Evolutionary conservation across 2,888 invertebrate genomes (phyloP), one percentile per base, ranked within the genome.

Genomic region (Tillus elongatus): DNA sequence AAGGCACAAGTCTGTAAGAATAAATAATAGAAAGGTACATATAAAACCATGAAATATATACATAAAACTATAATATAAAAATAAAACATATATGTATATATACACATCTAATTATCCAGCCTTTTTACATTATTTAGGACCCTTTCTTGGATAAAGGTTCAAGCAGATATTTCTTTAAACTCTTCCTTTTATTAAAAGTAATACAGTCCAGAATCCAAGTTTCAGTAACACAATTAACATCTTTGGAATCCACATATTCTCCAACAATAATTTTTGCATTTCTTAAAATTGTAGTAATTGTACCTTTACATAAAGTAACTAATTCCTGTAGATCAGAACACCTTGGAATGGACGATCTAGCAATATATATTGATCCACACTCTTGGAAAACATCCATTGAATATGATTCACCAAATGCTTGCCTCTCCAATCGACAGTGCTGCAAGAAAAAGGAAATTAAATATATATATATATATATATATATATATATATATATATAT

Each of bases 141-240:
- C n/a, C n/a, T n/a, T n/a, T n/a, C n/a, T n/a, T n/a, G n/a, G n/a
- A n/a, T n/a, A n/a, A n/a, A 29, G 30, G 15, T 16, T 15, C 35
- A 31, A 52, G 35, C 4, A 50, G 36, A 51, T 75, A 75, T 43
- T 67, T 66, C 3, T 61, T 58, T 35, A 69, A 50, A 29, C 64
- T 61, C 50, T 71, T 68, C 33, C 70, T 46, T 48, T 69, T 68
- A 52, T 75, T 73, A 15, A 66, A 63, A 1, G 70, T 70, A 37
- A 81, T 74, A 30, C 72, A 75, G 61, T 80, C 80, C 34, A 80
- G 61, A 13, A 80, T 58, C 80, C 80, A 81, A 30, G 61, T 63
- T 46, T 75, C 75, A 36, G 63, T 68, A 1, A 79, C 58, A 44
- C 72, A 75, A 3, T 62, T 50, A 1, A 50, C 41, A 13, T 50